phyloP scores from a whole-genome alignment of 2,113 vertebrate genomes.

The Dicerorhinus sumatrensis region DNA sequence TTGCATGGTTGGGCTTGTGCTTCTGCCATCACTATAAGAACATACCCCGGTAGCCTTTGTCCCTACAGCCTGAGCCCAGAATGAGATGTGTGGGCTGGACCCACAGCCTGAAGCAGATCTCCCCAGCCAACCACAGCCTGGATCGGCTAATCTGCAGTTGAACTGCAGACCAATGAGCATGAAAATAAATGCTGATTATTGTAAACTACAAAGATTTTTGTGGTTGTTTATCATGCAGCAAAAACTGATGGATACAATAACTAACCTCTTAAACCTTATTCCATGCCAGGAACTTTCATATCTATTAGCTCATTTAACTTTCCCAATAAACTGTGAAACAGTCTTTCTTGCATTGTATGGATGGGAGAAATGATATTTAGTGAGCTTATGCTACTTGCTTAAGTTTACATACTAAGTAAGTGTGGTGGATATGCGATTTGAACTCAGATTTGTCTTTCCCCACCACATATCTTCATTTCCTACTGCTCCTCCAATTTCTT shows the following conservation, averaged over 20 bases:
- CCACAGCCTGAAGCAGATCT: background rate
- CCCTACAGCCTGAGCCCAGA: background rate
- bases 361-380: constrained; percentile 14
- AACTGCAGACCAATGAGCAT: background rate
- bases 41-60: background rate
- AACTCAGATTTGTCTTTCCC: background rate
- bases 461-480: background rate
- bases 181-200: constrained; percentile 9
- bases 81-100: background rate
- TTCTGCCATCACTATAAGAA: background rate
- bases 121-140: background rate
- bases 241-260: background rate
- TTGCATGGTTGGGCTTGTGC: background rate
- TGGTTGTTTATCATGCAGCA: background rate
- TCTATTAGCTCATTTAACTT: background rate
- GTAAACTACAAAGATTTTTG: background rate
- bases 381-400: background rate
- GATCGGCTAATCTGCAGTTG: background rate
- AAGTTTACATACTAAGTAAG: background rate
- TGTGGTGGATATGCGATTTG: background rate
- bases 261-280: background rate
- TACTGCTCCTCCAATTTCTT: background rate
- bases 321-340: background rate
- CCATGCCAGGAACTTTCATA: background rate
- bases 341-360: background rate